A percentile compares a stretch with the other conserved stretches of the same genome.
Conservation (phyloP, 2,797 vertebrate genomes). For the Cheirogaleus major region DNA sequence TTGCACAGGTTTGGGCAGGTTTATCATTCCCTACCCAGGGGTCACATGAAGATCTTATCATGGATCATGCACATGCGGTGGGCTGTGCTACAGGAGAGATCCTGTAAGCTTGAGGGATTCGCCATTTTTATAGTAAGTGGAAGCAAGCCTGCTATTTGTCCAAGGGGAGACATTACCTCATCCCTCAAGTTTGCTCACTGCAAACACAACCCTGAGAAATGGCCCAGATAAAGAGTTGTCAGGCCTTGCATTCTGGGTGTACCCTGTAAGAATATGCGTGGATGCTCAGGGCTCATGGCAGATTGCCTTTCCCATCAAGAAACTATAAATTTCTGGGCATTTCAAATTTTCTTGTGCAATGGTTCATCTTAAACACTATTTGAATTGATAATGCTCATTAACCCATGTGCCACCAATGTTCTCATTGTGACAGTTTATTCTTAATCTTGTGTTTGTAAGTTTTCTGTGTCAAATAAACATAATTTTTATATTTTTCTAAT, state of each 20-base stretch:
- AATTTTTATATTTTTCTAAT: background rate
- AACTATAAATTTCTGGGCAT: background rate
- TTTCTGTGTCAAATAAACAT: background rate
- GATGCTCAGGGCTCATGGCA: background rate
- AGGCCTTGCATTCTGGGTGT: background rate
- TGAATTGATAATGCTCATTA: background rate
- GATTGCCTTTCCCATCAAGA: background rate
- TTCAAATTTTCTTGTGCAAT: slow-evolving; percentile 11
- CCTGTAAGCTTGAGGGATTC: background rate
- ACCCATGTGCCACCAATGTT: background rate
- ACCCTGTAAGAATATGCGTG: background rate
- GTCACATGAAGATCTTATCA: background rate
- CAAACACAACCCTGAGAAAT: slow-evolving; percentile 27
- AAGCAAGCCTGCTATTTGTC: slow-evolving; percentile 29
- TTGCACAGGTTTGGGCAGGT: background rate
- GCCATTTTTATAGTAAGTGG: background rate
- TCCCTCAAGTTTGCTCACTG: background rate
- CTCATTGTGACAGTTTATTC: background rate
- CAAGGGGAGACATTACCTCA: slow-evolving; percentile 55
- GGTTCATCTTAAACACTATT: background rate
- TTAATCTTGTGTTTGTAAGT: background rate
- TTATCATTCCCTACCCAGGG: background rate
- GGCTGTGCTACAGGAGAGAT: background rate
- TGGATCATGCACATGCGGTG: background rate
- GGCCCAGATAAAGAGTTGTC: background rate